Evolutionary conservation across 2,888 invertebrate genomes (phyloP).

Genomic region (Frankliniella intonsa): DNA sequence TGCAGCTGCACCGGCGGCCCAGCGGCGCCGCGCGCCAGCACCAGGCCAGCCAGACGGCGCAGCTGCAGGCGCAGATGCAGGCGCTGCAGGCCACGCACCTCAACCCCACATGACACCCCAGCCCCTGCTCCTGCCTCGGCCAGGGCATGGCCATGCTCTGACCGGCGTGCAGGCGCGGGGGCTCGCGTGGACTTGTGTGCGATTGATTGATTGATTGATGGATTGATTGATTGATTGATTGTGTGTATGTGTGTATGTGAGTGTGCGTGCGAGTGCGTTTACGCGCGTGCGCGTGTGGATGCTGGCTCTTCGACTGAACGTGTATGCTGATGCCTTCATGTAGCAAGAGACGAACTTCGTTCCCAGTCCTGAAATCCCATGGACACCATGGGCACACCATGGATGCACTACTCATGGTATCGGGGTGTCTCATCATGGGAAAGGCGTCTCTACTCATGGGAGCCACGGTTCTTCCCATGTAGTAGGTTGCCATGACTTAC

Average conservation of each 20-base stretch:
- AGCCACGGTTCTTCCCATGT: too few species aligned
- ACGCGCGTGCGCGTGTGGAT: not conserved
- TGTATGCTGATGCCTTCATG: conserved; percentile 4
- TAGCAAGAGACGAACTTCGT: not conserved
- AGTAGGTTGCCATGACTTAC: too few species aligned
- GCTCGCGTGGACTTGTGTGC: not conserved
- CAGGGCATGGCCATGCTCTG: not conserved
- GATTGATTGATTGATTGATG: not conserved
- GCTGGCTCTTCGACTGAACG: not conserved
- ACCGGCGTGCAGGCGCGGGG: not conserved
- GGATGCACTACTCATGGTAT: too few species aligned
- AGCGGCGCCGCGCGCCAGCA: not conserved
- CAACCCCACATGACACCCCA: conserved; percentile 6
- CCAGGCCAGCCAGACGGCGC: not conserved
- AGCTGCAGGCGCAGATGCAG: not conserved
- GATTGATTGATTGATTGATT: not conserved
- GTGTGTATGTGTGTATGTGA: not conserved
- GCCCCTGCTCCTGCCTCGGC: not conserved
- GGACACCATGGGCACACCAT: too few species aligned
- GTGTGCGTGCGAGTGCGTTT: not conserved
- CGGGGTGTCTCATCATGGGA: too few species aligned
- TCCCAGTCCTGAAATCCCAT: too few species aligned
- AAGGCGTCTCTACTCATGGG: too few species aligned
- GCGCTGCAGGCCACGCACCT: not conserved
- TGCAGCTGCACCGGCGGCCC: not conserved